Evolutionary conservation across 2,113 vertebrate species (phyloP).

Genomic region (Terrapene triunguis): DNA sequence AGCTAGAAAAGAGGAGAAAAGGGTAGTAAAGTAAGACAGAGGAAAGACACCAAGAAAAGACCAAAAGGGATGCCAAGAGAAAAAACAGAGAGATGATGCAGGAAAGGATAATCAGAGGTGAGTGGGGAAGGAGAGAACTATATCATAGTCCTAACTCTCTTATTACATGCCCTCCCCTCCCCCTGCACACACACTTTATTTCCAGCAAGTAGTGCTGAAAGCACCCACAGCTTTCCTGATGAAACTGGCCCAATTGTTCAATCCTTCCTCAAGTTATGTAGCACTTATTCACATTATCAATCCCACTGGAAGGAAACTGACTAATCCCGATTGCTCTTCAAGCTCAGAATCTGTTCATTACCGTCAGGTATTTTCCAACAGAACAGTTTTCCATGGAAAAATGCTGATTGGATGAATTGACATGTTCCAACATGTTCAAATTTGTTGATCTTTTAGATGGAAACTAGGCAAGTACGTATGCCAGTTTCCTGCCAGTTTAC

Average conservation of each 20-base stretch:
- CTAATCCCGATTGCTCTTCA: neutral
- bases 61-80: neutral
- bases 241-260: neutral
- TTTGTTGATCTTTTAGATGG: too few relatives aligned
- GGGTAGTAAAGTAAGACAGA: neutral
- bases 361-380: neutral
- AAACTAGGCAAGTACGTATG: neutral
- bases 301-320: neutral
- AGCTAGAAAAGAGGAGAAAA: neutral
- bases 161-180: neutral
- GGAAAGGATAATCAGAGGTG: neutral
- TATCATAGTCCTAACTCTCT: neutral
- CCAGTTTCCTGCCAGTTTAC: neutral
- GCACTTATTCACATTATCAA: neutral
- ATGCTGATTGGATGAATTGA: neutral
- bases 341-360: neutral
- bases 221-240: neutral
- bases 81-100: neutral
- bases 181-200: rapidly evolving
- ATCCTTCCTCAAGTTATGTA: neutral
- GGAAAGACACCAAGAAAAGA: neutral
- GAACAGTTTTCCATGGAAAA: neutral
- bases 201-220: neutral
- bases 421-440: neutral
- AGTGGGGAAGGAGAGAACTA: neutral